A percentile compares a stretch with the other conserved stretches of the same genome.
Evolutionary conservation across 2,113 vertebrate species (phyloP).

Genomic region (Aythya baeri): DNA sequence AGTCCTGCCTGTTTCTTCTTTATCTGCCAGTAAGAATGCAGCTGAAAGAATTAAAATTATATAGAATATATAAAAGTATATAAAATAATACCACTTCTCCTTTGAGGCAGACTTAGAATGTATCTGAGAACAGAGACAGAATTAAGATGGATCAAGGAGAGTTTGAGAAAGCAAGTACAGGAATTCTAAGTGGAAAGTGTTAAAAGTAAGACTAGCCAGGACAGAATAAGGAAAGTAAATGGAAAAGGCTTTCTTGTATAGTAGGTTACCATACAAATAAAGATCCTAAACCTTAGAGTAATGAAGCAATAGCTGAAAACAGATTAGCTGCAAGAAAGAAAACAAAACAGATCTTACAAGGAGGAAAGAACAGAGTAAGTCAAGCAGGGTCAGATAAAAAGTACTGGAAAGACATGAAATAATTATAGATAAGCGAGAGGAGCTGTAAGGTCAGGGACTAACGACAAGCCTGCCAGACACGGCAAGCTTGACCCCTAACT

Average conservation of each 20-base stretch:
- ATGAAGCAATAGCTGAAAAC: background rate
- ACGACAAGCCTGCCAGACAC: background rate
- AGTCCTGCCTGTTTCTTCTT: background rate
- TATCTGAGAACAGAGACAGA: background rate
- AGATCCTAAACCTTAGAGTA: background rate
- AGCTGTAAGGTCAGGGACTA: background rate
- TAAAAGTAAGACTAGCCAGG: background rate
- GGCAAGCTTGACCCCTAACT: background rate
- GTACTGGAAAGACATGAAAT: background rate
- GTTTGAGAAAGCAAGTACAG: background rate
- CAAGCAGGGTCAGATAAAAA: background rate
- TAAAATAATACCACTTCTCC: background rate
- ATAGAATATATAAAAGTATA: background rate
- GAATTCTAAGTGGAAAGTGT: background rate
- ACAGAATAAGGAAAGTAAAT: background rate
- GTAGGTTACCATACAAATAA: background rate
- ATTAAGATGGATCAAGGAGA: background rate
- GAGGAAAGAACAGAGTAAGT: background rate
- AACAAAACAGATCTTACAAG: background rate
- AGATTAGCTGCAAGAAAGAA: background rate
- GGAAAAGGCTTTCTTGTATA: background rate
- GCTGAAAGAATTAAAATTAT: background rate
- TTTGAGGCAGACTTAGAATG: background rate
- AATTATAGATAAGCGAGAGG: background rate
- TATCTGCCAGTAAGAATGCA: background rate